Conservation (phyloP, 1,140 invertebrate genomes). For the Calephelis nemesis region DNA sequence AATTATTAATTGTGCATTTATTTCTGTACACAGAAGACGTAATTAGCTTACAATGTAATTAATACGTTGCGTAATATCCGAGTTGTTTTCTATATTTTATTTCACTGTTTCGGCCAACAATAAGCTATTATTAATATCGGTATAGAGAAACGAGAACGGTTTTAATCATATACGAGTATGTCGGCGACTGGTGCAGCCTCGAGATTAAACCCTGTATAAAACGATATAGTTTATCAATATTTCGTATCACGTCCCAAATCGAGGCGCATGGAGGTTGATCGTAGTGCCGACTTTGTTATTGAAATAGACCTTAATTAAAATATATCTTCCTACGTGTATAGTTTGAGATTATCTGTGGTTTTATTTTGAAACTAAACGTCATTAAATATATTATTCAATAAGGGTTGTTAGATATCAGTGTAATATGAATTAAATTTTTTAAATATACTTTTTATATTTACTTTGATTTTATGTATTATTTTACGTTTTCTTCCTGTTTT, state of each 20-base stretch:
- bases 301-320: background rate
- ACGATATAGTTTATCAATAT: constrained; percentile 38
- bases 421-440: no score
- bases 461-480: no score
- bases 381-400: no score
- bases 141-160: constrained; percentile 16
- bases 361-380: no score
- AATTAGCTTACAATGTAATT: no score
- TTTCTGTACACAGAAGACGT: no score
- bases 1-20: no score
- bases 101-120: background rate
- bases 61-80: no score
- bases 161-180: constrained; percentile 23
- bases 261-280: constrained; percentile 27
- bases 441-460: no score
- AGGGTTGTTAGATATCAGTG: no score
- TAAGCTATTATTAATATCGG: constrained; percentile 6
- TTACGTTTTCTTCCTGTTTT: no score
- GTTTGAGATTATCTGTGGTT: background rate
- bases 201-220: constrained; percentile 24
- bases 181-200: constrained; percentile 4
- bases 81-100: background rate
- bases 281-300: constrained; percentile 18
- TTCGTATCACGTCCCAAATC: constrained; percentile 48
- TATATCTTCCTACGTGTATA: background rate